These are phyloP conservation scores for Cremastobaeus sp. DNA, from an alignment of 2,888 invertebrate species.

Conservation along the genomic window DNA sequence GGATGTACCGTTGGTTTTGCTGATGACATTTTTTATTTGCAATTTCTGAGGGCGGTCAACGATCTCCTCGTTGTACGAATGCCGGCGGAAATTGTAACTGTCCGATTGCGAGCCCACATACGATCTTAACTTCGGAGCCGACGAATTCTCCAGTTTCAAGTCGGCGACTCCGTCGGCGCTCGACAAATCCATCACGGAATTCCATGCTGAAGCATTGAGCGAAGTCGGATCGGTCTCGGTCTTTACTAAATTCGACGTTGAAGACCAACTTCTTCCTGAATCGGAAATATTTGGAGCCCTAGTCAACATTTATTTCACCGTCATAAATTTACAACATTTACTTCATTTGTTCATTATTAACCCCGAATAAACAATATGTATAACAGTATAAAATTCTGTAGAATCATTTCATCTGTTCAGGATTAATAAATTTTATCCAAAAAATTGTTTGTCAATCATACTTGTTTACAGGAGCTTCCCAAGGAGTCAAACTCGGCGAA, in stretches of 20 bases:
- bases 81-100: conserved; percentile 67
- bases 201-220: conserved; percentile 80
- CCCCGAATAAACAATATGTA: too few relatives aligned
- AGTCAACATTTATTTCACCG: background rate
- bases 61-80: conserved; percentile 66
- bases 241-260: conserved; percentile 84
- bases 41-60: conserved; percentile 67
- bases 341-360: background rate
- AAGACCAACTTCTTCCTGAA: conserved; percentile 85
- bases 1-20: conserved; percentile 69
- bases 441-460: conserved; percentile 38
- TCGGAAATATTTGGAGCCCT: conserved; percentile 74
- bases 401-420: background rate
- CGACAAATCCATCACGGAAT: conserved; percentile 89
- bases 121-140: conserved; percentile 58
- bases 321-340: background rate
- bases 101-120: conserved; percentile 69
- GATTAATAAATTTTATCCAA: too few relatives aligned
- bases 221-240: conserved; percentile 66
- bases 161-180: conserved; percentile 59
- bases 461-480: conserved; percentile 69
- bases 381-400: background rate
- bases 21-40: conserved; percentile 75
- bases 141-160: conserved; percentile 20
- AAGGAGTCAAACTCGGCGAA: conserved; percentile 86